Evolutionary conservation across 1,140 invertebrate genomes (phyloP).

Genomic region (Ridgeia piscesae): DNA sequence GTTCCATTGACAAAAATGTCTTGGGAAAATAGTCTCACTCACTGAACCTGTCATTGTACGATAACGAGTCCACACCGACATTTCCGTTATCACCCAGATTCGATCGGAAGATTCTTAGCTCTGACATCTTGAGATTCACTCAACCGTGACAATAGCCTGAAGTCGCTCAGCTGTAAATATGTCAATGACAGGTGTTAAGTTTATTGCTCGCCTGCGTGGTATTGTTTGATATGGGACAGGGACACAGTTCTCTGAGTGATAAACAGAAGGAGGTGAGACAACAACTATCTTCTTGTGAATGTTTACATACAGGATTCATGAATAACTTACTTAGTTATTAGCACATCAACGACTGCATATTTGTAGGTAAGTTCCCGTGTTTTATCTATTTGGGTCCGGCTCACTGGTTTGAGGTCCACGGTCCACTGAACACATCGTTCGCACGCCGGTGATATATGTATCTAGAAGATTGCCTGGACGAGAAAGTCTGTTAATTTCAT

Average conservation of each 20-base stretch:
- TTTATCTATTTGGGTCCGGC: background rate
- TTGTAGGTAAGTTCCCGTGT: background rate
- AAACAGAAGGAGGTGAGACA: background rate
- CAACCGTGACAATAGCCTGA: background rate
- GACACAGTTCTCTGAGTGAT: background rate
- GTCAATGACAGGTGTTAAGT: background rate
- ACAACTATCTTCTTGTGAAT: background rate
- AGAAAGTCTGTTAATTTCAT: background rate
- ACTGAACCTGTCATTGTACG: background rate
- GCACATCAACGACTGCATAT: background rate
- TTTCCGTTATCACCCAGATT: background rate
- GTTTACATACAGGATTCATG: background rate
- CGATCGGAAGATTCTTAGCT: background rate
- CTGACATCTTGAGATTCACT: background rate
- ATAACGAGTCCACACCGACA: background rate
- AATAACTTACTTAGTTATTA: background rate
- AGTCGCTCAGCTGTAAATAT: background rate
- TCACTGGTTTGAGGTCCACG: background rate
- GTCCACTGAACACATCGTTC: background rate
- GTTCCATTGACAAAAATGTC: background rate
- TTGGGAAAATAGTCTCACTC: background rate
- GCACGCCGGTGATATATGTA: background rate
- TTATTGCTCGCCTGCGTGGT: background rate
- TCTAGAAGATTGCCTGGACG: background rate
- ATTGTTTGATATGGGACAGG: background rate